A percentile compares a stretch with the other conserved stretches of the same genome.
Conservation (phyloP, 2,888 invertebrate genomes). For the Thereva unica region DNA sequence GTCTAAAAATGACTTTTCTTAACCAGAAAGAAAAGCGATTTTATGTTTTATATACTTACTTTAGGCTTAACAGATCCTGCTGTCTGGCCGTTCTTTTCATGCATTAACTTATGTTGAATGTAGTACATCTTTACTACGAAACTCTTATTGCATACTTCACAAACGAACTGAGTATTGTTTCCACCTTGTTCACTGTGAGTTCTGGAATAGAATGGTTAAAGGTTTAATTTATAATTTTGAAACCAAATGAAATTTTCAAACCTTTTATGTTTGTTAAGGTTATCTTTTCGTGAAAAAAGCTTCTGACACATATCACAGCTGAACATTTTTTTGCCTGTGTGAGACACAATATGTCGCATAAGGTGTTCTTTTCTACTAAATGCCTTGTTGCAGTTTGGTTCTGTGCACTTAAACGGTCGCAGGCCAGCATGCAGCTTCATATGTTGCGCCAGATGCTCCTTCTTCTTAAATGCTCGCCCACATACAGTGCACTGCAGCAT, state of each 20-base stretch:
- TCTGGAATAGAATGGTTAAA: slow-evolving; percentile 44
- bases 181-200: slow-evolving; percentile 49
- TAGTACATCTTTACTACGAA: slow-evolving; percentile 71
- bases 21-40: background rate
- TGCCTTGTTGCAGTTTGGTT: slow-evolving; percentile 64
- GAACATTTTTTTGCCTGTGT: slow-evolving; percentile 70
- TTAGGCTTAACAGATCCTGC: slow-evolving; percentile 41
- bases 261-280: slow-evolving; percentile 58
- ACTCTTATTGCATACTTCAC: slow-evolving; percentile 68
- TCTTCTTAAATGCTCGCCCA: slow-evolving; percentile 67
- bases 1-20: background rate
- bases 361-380: slow-evolving; percentile 73
- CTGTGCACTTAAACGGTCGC: slow-evolving; percentile 68
- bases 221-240: background rate
- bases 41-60: slow-evolving; percentile 34
- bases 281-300: slow-evolving; percentile 60
- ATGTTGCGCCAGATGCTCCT: slow-evolving; percentile 72
- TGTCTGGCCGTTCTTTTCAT: slow-evolving; percentile 50
- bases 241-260: slow-evolving; percentile 40
- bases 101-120: slow-evolving; percentile 65
- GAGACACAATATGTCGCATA: slow-evolving; percentile 68
- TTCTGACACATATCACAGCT: slow-evolving; percentile 66
- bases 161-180: slow-evolving; percentile 61
- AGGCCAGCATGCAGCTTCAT: slow-evolving; percentile 69
- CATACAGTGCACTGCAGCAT: slow-evolving; percentile 63